Percentiles rank a stretch among this genome's conserved stretches.
Conservation (phyloP, 2,797 vertebrate genomes). For the Rhinella marina region DNA sequence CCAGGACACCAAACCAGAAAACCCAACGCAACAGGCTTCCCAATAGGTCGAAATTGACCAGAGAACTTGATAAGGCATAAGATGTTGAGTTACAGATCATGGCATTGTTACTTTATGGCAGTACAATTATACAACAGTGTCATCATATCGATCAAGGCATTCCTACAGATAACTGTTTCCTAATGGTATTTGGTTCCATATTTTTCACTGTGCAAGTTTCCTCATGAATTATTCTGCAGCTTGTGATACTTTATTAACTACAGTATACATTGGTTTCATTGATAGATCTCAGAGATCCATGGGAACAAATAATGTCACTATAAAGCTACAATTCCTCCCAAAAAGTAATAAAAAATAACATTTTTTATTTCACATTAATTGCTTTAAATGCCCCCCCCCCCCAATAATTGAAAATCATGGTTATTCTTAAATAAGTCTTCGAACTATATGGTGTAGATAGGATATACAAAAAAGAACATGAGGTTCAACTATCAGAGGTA, state of each 20-base stretch:
- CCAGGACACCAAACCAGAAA: conserved; percentile 95
- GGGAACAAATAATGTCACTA: not conserved
- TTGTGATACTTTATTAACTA: conserved; percentile 47
- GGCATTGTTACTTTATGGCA: conserved; percentile 62
- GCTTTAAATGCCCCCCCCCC: not conserved
- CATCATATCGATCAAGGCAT: conserved; percentile 57
- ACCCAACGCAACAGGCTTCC: conserved; percentile 90
- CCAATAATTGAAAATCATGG: not conserved
- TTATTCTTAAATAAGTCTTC: not conserved
- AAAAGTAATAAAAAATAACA: not conserved
- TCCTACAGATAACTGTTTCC: conserved; percentile 71
- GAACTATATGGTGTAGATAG: not conserved
- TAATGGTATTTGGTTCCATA: conserved; percentile 65
- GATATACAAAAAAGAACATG: not conserved
- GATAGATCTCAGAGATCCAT: too few relatives aligned
- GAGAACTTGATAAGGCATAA: conserved; percentile 49
- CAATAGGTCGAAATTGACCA: conserved; percentile 78
- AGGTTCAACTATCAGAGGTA: not conserved
- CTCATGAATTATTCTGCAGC: conserved; percentile 53
- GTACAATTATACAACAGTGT: conserved; percentile 52
- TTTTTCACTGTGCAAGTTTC: conserved; percentile 68
- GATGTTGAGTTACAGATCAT: conserved; percentile 63
- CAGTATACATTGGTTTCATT: too few relatives aligned
- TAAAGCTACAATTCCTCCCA: not conserved
- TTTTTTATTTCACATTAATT: not conserved